Evolutionary conservation across 1,140 invertebrate genomes (phyloP).

Genomic region (Sitophilus oryzae): DNA sequence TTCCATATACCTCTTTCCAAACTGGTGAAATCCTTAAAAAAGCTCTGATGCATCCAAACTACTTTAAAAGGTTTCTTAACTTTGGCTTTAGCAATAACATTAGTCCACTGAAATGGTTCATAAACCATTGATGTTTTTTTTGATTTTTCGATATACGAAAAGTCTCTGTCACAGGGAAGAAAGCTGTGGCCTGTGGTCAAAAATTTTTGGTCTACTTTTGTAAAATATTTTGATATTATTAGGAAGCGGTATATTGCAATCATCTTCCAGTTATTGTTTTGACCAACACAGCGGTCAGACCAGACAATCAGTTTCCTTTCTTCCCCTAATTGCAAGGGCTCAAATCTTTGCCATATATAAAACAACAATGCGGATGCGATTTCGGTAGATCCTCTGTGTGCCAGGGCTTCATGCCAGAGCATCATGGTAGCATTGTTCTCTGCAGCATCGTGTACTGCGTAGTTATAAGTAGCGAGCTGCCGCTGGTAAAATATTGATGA

Average conservation of each 20-base stretch:
- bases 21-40: background rate
- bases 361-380: background rate
- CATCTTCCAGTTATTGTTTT: slow-evolving; percentile 19
- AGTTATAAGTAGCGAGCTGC: too few species aligned
- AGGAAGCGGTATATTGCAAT: slow-evolving; percentile 1
- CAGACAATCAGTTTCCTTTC: slow-evolving; percentile 14
- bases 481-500: too few species aligned
- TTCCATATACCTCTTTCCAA: background rate
- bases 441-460: too few species aligned
- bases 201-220: slow-evolving; percentile 7
- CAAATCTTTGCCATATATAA: too few species aligned
- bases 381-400: background rate
- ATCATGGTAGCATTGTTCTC: too few species aligned
- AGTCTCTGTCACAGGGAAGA: slow-evolving; percentile 15
- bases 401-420: slow-evolving; percentile 4
- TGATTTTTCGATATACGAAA: slow-evolving; percentile 4
- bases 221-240: slow-evolving; percentile 7
- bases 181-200: slow-evolving; percentile 10
- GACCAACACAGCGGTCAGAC: slow-evolving; percentile 11
- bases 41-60: background rate
- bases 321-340: background rate
- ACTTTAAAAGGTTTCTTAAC: slow-evolving; percentile 1
- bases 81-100: slow-evolving; percentile 5
- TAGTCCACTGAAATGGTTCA: slow-evolving; percentile 6
- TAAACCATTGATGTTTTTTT: slow-evolving; percentile 6